Evolutionary conservation across 2,797 vertebrate species (phyloP).

Genomic region (Molossus molossus): DNA sequence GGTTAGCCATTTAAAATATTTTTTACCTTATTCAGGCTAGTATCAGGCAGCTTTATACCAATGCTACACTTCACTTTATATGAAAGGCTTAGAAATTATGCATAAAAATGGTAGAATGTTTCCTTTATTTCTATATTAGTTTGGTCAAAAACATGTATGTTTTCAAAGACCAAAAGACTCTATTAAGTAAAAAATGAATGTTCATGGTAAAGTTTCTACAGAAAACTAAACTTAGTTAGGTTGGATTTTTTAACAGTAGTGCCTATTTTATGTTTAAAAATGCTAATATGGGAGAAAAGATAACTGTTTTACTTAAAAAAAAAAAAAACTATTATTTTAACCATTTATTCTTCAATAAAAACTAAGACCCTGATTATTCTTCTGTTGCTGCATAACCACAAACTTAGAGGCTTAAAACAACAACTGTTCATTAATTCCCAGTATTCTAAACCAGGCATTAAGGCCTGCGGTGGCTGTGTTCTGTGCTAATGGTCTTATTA

Average conservation of each 20-base stretch:
- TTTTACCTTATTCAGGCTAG: background rate
- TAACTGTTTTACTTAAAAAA: background rate
- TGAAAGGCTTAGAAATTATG: constrained; percentile 35
- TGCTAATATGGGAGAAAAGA: background rate
- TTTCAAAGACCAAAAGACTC: constrained; percentile 10
- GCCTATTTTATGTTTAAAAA: background rate
- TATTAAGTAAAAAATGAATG: constrained; percentile 33
- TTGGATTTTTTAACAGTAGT: background rate
- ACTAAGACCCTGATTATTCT: background rate
- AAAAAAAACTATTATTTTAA: background rate
- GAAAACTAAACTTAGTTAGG: background rate
- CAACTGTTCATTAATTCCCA: background rate
- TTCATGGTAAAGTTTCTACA: background rate
- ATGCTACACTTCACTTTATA: constrained; percentile 27
- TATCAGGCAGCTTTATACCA: constrained; percentile 36
- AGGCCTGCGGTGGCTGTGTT: background rate
- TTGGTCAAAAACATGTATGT: constrained; percentile 13
- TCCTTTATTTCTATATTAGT: constrained; percentile 56
- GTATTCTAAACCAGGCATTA: background rate
- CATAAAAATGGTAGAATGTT: background rate
- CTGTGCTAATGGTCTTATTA: background rate
- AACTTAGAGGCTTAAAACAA: background rate
- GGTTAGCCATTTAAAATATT: background rate
- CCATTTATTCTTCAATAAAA: constrained; percentile 26
- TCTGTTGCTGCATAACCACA: background rate